phyloP scores from a whole-genome alignment of 2,888 invertebrate genomes.

The Eudasyphora cyanicolor region DNA sequence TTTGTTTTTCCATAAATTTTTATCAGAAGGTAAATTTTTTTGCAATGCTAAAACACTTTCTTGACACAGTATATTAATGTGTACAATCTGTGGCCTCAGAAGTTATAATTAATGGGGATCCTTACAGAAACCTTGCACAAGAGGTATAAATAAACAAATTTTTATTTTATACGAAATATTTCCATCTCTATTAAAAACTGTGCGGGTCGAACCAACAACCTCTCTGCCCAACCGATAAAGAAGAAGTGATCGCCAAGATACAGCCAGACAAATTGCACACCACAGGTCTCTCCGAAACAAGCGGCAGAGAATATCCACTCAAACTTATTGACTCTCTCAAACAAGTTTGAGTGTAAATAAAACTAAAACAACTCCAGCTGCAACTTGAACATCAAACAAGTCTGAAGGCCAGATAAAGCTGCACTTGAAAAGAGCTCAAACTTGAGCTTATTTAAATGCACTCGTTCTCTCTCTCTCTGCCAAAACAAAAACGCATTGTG shows the following conservation, averaged over 20 bases:
- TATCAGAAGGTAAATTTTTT: no score
- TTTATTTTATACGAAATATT: no score
- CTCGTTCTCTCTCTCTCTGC: not conserved
- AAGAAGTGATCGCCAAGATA: constrained; percentile 3
- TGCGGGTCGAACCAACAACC: constrained; percentile 9
- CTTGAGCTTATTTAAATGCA: constrained; percentile 32
- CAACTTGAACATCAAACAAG: constrained; percentile 35
- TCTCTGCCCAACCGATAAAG: not conserved
- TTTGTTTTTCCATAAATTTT: no score
- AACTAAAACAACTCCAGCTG: constrained; percentile 1
- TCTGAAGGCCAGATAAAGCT: not conserved
- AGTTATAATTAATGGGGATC: no score
- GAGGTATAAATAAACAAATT: no score
- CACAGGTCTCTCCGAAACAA: constrained; percentile 29
- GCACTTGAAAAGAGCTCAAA: constrained; percentile 38
- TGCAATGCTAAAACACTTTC: no score
- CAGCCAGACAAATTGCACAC: constrained; percentile 8
- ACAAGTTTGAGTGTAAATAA: constrained; percentile 8
- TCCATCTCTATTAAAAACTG: no score
- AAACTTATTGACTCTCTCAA: constrained; percentile 25
- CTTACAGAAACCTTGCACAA: no score
- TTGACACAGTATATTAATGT: no score
- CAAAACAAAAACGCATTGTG: not conserved
- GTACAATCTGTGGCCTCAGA: no score
- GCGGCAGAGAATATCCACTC: constrained; percentile 13